Evolutionary conservation across 2,113 vertebrate genomes (phyloP).

Genomic region (Mesembrinibis cayennensis): DNA sequence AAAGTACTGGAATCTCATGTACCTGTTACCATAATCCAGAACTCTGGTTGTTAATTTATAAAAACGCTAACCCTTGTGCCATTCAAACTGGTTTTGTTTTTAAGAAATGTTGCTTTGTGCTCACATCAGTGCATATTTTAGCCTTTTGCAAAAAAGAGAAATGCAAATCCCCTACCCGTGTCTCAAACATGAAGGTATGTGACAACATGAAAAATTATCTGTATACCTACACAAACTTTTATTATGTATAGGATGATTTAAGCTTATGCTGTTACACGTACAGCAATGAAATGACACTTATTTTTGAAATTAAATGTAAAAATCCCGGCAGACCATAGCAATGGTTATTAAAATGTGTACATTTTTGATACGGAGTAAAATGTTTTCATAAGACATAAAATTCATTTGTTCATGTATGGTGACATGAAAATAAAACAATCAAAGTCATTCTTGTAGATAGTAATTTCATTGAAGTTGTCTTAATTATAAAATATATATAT

Average conservation of each 20-base stretch:
- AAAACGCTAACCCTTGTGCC: slow-evolving; percentile 70
- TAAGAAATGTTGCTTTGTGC: slow-evolving; percentile 66
- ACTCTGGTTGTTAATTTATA: slow-evolving; percentile 74
- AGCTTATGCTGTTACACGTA: slow-evolving; percentile 63
- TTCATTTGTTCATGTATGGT: slow-evolving; percentile 66
- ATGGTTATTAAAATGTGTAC: slow-evolving; percentile 70
- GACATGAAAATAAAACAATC: slow-evolving; percentile 73
- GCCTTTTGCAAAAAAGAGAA: slow-evolving; percentile 49
- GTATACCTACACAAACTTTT: slow-evolving; percentile 46
- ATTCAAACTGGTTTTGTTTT: slow-evolving; percentile 69
- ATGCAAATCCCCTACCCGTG: neutral
- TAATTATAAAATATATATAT: slow-evolving; percentile 72
- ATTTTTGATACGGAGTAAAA: slow-evolving; percentile 73
- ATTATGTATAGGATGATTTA: slow-evolving; percentile 56
- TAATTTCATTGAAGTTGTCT: slow-evolving; percentile 69
- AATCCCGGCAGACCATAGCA: slow-evolving; percentile 64
- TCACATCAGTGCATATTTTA: slow-evolving; percentile 60
- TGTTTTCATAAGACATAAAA: slow-evolving; percentile 67
- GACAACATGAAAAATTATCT: slow-evolving; percentile 52
- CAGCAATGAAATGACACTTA: slow-evolving; percentile 66
- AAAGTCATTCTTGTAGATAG: slow-evolving; percentile 77
- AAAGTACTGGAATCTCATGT: slow-evolving; percentile 69
- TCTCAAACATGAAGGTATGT: slow-evolving; percentile 64
- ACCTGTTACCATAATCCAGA: slow-evolving; percentile 64
- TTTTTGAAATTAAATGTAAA: slow-evolving; percentile 74